Evolutionary conservation across 2,797 vertebrate species (phyloP), one percentile per base, ranked within the genome.

Genomic region (Galaxias olidus): DNA sequence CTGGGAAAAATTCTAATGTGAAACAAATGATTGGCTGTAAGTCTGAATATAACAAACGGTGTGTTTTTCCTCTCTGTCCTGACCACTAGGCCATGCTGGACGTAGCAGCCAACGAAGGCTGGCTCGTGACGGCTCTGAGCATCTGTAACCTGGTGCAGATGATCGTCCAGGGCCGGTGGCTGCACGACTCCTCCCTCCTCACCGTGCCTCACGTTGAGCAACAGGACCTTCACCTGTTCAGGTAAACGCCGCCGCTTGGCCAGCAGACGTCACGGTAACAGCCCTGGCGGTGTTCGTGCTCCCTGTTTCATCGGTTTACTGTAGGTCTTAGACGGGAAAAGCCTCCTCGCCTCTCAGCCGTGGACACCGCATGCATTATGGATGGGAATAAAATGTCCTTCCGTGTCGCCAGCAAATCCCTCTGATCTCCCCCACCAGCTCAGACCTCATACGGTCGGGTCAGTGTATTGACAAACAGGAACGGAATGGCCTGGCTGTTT

Each of bases 101-200:
- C 61, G 92, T 97, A 43, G 92, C 93, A 73, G 96, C 96, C 8
- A 93, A 94, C 42, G 95, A 98, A 69, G 98, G 96, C 65, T 99
- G 97, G 96, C 89, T 98, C 15, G 93, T 96, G 51, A 88, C 96
- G 4, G 94, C 90, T 59, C 85, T 99, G 59, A 93, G 93, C 64
- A 90, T 98, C 73, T 97, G 94, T 63, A 93, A 40, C 73, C 90
- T 99, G 59, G 88, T 98, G 19, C 98, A 99, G 89, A 99, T 98
- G 98, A 83, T 98, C 11, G 79, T 99, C 68, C 98, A 99, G 86
- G 96, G 94, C 1, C 87, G 96, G 74, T 99, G 98, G 98, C 86
- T 96, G 54, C 87, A 94, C 13, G 93, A 98, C 59, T 96, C 94
- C 45, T 95, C 95, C 0, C 85, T 99, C 42, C 92, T 96, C 66